A percentile compares a stretch with the other conserved stretches of the same genome.
Evolutionary conservation across 2,797 vertebrate genomes (phyloP).

Genomic region (Alca torda): DNA sequence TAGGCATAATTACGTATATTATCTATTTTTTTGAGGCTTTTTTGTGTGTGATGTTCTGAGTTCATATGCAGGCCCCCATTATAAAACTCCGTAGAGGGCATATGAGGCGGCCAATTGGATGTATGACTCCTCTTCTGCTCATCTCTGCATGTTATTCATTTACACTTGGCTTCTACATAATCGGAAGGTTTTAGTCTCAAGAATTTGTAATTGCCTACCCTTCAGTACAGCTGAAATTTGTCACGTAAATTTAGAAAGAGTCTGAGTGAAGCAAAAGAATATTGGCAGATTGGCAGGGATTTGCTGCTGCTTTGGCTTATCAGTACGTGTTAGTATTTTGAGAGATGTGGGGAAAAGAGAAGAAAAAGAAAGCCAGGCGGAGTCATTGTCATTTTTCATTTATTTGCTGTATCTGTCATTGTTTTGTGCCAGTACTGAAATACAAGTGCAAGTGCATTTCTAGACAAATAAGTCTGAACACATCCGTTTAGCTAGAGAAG

Average conservation of each 20-base stretch:
- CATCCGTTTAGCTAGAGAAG: not conserved
- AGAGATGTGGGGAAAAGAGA: not conserved
- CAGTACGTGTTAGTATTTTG: not conserved
- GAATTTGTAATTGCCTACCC: not conserved
- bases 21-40: accelerated
- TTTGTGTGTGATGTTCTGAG: not conserved
- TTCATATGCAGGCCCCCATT: not conserved
- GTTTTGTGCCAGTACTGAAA: conserved; percentile 5
- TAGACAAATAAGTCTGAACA: not conserved
- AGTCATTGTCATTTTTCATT: not conserved
- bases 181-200: not conserved
- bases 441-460: not conserved
- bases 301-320: not conserved
- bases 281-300: not conserved
- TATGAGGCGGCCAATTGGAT: not conserved
- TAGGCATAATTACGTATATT: not conserved
- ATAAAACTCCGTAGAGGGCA: not conserved
- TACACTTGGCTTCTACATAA: not conserved
- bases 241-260: not conserved
- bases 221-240: not conserved
- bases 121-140: not conserved
- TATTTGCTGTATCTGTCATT: not conserved
- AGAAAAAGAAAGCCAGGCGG: not conserved
- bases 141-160: not conserved
- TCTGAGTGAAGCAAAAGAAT: not conserved